These are phyloP conservation scores for Pomacea canaliculata DNA, from an alignment of 2,888 invertebrate species.

Conservation along the genomic window DNA sequence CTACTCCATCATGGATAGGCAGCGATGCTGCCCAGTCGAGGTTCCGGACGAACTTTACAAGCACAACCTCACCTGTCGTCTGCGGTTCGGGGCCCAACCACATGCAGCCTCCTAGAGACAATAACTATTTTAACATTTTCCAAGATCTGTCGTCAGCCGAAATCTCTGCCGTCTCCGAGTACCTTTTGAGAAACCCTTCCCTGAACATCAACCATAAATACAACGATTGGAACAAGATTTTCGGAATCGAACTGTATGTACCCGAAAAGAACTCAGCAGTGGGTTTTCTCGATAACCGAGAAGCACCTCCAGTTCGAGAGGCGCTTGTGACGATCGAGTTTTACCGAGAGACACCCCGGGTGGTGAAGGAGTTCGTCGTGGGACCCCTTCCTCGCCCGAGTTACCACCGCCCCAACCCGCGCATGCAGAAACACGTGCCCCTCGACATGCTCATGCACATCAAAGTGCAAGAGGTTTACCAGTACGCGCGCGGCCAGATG, in stretches of 20 bases:
- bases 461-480: slow-evolving; percentile 18
- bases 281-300: slow-evolving; percentile 35
- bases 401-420: slow-evolving; percentile 31
- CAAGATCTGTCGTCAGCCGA: slow-evolving; percentile 32
- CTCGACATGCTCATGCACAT: background rate
- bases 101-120: slow-evolving; percentile 6
- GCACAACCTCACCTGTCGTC: slow-evolving; percentile 3
- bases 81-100: background rate
- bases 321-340: slow-evolving; percentile 44
- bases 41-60: background rate
- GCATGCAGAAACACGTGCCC: slow-evolving; percentile 21
- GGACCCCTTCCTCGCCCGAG: slow-evolving; percentile 46
- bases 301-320: slow-evolving; percentile 37
- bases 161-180: slow-evolving; percentile 33
- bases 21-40: background rate
- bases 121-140: slow-evolving; percentile 30
- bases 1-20: too few species aligned
- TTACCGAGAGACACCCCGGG: slow-evolving; percentile 33
- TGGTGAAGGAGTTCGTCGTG: slow-evolving; percentile 46
- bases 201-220: background rate
- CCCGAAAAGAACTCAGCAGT: slow-evolving; percentile 44
- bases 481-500: background rate
- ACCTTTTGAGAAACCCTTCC: slow-evolving; percentile 22
- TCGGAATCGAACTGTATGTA: slow-evolving; percentile 35
- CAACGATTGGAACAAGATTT: background rate